A percentile compares a stretch with the other conserved stretches of the same genome.
phyloP scores from a whole-genome alignment of 2,888 invertebrate species.

The Eurytoma adleriae region DNA sequence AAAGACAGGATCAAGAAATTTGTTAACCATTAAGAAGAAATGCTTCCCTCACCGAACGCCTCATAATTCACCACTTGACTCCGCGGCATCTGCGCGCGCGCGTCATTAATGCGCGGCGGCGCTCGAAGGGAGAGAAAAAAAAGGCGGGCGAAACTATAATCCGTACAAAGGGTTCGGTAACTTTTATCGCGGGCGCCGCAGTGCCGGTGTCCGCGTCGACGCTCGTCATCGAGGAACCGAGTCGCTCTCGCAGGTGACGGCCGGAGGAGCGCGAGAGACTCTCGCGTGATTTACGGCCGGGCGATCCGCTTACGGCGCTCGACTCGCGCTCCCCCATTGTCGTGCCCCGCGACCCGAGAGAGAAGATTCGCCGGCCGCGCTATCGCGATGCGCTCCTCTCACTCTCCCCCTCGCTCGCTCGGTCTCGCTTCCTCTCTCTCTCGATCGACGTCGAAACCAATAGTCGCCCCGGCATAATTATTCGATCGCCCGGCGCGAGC shows the following conservation, averaged over 20 bases:
- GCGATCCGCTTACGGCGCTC: conserved; percentile 11
- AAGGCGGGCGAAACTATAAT: background rate
- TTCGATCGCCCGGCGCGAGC: background rate
- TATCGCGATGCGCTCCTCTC: background rate
- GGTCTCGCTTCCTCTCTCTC: background rate
- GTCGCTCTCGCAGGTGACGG: background rate
- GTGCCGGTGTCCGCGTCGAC: background rate
- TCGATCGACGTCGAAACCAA: conserved; percentile 14
- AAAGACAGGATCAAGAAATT: too few relatives aligned
- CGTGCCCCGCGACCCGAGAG: background rate
- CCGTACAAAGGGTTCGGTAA: background rate
- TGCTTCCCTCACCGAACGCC: too few relatives aligned
- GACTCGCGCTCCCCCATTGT: background rate
- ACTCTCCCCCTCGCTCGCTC: too few relatives aligned
- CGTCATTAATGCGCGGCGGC: background rate
- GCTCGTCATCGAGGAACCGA: background rate
- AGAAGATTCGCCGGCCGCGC: background rate
- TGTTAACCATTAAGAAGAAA: too few relatives aligned
- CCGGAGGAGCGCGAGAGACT: background rate
- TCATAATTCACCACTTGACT: background rate
- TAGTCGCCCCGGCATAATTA: conserved; percentile 21
- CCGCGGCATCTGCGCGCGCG: background rate
- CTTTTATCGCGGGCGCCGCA: background rate
- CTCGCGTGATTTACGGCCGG: conserved; percentile 7
- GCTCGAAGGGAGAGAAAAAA: background rate